A percentile compares a stretch with the other conserved stretches of the same genome.
Evolutionary conservation across 2,113 vertebrate genomes (phyloP).

Genomic region (Percina caprodes): DNA sequence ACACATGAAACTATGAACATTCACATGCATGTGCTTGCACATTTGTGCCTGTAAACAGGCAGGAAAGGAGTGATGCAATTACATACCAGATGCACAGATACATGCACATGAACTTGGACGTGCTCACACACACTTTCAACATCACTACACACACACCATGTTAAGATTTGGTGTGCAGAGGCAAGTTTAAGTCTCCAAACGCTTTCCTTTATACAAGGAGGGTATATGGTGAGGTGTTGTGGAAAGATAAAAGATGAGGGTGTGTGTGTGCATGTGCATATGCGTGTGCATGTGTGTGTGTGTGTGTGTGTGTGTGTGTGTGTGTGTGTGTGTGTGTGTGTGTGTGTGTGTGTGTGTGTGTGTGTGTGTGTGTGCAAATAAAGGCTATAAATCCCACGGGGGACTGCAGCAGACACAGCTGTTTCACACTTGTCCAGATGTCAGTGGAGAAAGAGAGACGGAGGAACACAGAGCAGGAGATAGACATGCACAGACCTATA

Average conservation of each 20-base stretch:
- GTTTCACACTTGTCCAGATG: conserved; percentile 78
- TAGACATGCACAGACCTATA: conserved; percentile 71
- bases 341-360: conserved; percentile 41
- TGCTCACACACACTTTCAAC: not conserved
- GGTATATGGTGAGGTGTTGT: conserved; percentile 25
- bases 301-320: conserved; percentile 9
- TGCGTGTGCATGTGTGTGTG: no score
- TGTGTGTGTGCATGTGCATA: no score
- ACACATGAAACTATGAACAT: conserved; percentile 24
- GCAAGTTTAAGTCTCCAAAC: conserved; percentile 20
- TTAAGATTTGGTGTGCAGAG: conserved; percentile 5
- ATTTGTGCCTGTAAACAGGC: conserved; percentile 1
- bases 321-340: conserved; percentile 17
- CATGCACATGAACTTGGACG: not conserved
- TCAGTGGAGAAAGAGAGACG: conserved; percentile 45
- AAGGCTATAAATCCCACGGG: conserved; percentile 63
- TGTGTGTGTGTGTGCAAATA: conserved; percentile 23
- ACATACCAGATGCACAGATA: not conserved
- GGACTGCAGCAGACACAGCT: conserved; percentile 69
- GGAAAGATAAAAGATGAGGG: conserved; percentile 60
- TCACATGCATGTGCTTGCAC: conserved; percentile 44
- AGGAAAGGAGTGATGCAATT: conserved; percentile 4
- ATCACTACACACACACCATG: not conserved
- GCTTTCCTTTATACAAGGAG: conserved; percentile 10
- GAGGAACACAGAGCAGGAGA: conserved; percentile 8